phyloP scores from a whole-genome alignment of 2,113 vertebrate genomes.

The Toxostoma redivivum region DNA sequence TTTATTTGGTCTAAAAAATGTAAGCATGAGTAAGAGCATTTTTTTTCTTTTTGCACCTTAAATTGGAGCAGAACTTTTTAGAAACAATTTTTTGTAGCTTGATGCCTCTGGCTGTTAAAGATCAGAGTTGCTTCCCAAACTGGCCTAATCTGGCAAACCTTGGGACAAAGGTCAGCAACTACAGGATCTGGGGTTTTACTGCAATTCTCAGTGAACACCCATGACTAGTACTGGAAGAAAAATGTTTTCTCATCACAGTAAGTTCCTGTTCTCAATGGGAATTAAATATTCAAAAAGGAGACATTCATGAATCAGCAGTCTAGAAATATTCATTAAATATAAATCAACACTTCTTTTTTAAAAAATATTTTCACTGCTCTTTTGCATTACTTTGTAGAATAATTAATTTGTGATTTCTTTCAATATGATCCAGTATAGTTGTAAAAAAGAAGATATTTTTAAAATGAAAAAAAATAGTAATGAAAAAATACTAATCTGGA shows the following conservation, averaged over 20 bases:
- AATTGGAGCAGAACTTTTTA: background rate
- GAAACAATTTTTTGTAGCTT: background rate
- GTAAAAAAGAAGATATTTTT: background rate
- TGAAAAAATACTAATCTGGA: background rate
- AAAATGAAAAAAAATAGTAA: background rate
- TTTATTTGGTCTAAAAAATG: background rate
- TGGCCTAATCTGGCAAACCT: background rate
- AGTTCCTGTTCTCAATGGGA: background rate
- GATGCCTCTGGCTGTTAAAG: background rate
- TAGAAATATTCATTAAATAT: background rate
- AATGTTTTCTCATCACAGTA: background rate
- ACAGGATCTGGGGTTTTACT: background rate
- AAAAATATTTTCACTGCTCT: background rate
- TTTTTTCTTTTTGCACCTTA: background rate
- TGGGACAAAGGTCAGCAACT: background rate
- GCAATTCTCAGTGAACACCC: background rate
- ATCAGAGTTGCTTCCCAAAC: background rate
- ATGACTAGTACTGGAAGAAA: background rate
- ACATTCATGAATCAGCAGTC: background rate
- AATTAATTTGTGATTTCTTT: background rate
- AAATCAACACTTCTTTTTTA: background rate
- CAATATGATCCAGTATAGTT: background rate
- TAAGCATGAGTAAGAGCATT: background rate
- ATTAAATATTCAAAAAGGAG: background rate
- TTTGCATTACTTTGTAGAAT: background rate